These are phyloP conservation scores for Lamellibrachia luymesi DNA, from an alignment of 1,140 invertebrate species.

Conservation along the genomic window DNA sequence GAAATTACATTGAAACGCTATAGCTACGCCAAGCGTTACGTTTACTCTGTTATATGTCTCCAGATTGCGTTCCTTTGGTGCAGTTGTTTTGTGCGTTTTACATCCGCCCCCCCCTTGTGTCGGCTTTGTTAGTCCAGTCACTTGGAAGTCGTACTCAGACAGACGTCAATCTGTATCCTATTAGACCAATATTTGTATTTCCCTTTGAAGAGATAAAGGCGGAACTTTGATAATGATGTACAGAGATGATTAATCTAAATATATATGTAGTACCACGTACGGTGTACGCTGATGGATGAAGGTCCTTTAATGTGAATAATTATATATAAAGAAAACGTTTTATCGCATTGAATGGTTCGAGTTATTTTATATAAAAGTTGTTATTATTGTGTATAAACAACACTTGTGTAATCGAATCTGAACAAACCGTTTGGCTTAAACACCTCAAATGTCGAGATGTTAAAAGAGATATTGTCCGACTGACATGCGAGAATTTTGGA, in stretches of 20 bases:
- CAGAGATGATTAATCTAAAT: background rate
- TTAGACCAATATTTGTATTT: background rate
- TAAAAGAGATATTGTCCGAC: too few relatives aligned
- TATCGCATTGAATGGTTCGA: background rate
- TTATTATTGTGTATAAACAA: too few relatives aligned
- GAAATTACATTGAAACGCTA: too few relatives aligned
- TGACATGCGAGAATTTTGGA: too few relatives aligned
- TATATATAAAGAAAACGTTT: background rate
- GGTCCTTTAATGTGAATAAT: too few relatives aligned
- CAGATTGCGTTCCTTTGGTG: background rate
- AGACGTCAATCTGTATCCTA: background rate
- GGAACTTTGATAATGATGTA: background rate
- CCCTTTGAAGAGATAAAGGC: background rate
- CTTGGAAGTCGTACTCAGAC: background rate
- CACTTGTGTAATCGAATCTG: background rate
- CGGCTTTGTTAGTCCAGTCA: background rate
- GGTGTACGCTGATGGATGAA: too few relatives aligned
- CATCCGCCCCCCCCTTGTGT: background rate
- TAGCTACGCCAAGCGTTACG: background rate
- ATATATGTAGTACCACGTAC: background rate
- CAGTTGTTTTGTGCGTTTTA: background rate
- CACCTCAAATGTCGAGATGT: background rate
- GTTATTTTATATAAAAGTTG: background rate
- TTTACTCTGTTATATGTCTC: background rate
- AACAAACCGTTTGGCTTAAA: background rate